Evolutionary conservation across 2,113 vertebrate species (phyloP).

Genomic region (Ceuthmochares aereus): DNA sequence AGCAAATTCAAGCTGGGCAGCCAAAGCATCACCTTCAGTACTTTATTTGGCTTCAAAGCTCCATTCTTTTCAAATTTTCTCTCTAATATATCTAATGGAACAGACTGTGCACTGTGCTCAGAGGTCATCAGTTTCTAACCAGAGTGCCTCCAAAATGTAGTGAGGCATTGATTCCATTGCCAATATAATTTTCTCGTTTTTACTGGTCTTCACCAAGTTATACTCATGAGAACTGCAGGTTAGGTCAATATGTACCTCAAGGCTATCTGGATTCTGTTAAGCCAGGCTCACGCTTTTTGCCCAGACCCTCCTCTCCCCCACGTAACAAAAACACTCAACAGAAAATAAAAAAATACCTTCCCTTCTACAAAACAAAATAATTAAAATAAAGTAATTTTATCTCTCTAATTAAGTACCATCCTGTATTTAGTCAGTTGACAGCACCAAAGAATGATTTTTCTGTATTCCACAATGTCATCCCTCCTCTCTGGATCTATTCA

Average conservation of each 20-base stretch:
- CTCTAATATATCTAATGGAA: background rate
- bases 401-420: constrained; percentile 68
- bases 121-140: background rate
- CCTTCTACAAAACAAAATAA: constrained; percentile 72
- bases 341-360: background rate
- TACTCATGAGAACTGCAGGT: background rate
- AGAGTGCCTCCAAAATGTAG: background rate
- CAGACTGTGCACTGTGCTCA: background rate
- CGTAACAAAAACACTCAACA: background rate
- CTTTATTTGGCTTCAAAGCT: background rate
- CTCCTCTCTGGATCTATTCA: constrained; percentile 74
- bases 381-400: constrained; percentile 73
- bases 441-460: constrained; percentile 76
- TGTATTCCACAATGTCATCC: constrained; percentile 66
- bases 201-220: background rate
- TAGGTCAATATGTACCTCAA: background rate
- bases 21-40: background rate
- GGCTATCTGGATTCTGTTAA: constrained; percentile 23
- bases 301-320: background rate
- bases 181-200: constrained; percentile 4
- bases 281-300: background rate
- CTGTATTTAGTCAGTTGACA: constrained; percentile 61
- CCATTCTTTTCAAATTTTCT: constrained; percentile 20
- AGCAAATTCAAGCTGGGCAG: background rate
- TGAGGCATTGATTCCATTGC: background rate